Percentiles rank a stretch among this genome's conserved stretches.
These are phyloP conservation scores for Zoanthus gigantus DNA, from an alignment of 92 coral and sea anemone genomes.

Conservation along the genomic window DNA sequence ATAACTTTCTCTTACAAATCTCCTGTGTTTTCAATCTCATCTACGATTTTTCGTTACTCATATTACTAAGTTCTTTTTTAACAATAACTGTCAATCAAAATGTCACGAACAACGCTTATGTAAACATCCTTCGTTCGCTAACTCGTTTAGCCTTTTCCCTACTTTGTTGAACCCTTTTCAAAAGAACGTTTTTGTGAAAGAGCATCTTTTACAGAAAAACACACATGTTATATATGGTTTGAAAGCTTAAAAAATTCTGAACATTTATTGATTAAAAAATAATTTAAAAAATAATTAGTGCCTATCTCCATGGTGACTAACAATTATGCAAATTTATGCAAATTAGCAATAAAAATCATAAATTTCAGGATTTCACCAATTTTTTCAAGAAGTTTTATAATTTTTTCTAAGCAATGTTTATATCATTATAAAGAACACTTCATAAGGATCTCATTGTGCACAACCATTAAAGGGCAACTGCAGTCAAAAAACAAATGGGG, in stretches of 20 bases:
- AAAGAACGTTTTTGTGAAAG: constrained; percentile 34
- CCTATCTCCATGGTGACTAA: not conserved
- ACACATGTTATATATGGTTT: constrained; percentile 9
- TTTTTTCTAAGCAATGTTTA: constrained; percentile 11
- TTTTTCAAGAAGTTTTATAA: constrained; percentile 18
- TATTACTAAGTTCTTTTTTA: no score
- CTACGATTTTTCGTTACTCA: no score
- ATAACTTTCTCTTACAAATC: no score
- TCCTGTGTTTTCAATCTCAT: no score
- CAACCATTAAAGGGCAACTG: not conserved
- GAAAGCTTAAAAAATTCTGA: not conserved
- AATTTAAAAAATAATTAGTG: not conserved
- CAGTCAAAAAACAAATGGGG: not conserved
- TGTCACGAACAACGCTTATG: no score
- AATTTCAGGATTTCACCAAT: constrained; percentile 22
- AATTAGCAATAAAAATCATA: constrained; percentile 31
- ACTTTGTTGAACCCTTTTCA: no score
- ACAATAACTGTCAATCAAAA: no score
- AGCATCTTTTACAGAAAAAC: constrained; percentile 40
- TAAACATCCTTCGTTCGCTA: no score
- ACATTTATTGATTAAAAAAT: not conserved
- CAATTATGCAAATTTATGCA: constrained; percentile 45
- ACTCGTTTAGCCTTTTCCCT: no score
- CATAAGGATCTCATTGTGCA: constrained; percentile 4
- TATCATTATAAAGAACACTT: constrained; percentile 17